These are phyloP conservation scores for Terrapene triunguis DNA, from an alignment of 2,113 vertebrate genomes.

Conservation along the genomic window DNA sequence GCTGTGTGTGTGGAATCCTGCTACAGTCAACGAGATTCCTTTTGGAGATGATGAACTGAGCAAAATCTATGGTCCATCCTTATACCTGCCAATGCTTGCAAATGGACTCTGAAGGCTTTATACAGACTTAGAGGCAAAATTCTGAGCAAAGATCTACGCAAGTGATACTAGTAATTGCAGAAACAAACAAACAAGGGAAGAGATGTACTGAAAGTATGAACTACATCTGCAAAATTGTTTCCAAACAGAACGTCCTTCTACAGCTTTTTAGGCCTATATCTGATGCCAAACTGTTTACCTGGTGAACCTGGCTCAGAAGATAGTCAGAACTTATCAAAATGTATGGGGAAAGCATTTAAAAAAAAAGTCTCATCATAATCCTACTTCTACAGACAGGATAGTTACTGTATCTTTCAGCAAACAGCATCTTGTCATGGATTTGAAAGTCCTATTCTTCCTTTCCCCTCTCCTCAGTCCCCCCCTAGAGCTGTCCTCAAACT, in stretches of 20 bases:
- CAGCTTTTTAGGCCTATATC: not conserved
- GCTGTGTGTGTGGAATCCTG: not conserved
- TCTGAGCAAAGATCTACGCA: not conserved
- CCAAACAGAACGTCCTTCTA: not conserved
- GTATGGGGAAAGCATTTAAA: accelerated
- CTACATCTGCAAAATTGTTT: not conserved
- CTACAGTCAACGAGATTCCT: not conserved
- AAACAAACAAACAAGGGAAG: not conserved
- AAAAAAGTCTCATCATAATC: not conserved
- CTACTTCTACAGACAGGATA: not conserved
- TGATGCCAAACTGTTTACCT: accelerated
- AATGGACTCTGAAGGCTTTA: not conserved
- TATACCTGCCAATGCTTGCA: accelerated
- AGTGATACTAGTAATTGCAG: not conserved
- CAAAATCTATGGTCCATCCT: not conserved
- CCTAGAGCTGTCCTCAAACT: not conserved
- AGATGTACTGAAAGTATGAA: not conserved
- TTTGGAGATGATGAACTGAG: not conserved
- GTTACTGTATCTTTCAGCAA: not conserved
- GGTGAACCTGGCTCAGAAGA: accelerated
- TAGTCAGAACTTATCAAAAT: not conserved
- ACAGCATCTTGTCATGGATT: not conserved
- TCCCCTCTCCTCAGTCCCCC: not conserved
- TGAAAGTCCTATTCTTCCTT: not conserved
- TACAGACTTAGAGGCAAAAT: not conserved